These are phyloP conservation scores for Ophonus ardosiacus DNA, from an alignment of 2,888 invertebrate genomes.

Conservation along the genomic window DNA sequence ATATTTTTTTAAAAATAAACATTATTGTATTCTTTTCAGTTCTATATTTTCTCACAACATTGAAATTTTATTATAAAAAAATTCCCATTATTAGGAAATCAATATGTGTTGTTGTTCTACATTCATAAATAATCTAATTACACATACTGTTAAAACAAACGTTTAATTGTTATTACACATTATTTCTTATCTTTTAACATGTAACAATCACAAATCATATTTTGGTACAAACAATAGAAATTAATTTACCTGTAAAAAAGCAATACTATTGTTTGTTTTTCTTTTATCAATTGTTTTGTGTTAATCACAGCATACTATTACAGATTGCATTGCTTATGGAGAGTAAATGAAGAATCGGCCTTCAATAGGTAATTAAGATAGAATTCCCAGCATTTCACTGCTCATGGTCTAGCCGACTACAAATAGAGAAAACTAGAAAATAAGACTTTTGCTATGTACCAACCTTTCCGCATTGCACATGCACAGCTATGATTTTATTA, in stretches of 20 bases:
- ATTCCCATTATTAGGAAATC: no score
- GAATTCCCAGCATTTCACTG: background rate
- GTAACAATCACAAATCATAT: background rate
- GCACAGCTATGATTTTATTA: background rate
- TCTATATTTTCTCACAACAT: no score
- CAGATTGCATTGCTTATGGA: background rate
- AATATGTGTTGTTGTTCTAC: no score
- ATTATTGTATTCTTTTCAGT: no score
- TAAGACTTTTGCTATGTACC: background rate
- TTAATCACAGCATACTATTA: background rate
- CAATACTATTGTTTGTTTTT: background rate
- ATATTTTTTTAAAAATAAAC: no score
- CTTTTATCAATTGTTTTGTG: background rate
- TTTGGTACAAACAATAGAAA: background rate
- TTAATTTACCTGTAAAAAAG: background rate
- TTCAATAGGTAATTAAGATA: slow-evolving; percentile 4
- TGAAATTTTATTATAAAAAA: no score
- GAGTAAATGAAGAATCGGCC: slow-evolving; percentile 6
- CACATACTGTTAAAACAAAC: no score
- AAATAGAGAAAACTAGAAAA: slow-evolving; percentile 5
- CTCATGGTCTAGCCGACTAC: background rate
- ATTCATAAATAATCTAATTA: no score
- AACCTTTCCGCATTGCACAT: slow-evolving; percentile 1
- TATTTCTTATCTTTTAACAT: no score
- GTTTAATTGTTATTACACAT: no score